Conservation (phyloP, 2,888 invertebrate genomes). For the Tricholauxania praeusta region DNA sequence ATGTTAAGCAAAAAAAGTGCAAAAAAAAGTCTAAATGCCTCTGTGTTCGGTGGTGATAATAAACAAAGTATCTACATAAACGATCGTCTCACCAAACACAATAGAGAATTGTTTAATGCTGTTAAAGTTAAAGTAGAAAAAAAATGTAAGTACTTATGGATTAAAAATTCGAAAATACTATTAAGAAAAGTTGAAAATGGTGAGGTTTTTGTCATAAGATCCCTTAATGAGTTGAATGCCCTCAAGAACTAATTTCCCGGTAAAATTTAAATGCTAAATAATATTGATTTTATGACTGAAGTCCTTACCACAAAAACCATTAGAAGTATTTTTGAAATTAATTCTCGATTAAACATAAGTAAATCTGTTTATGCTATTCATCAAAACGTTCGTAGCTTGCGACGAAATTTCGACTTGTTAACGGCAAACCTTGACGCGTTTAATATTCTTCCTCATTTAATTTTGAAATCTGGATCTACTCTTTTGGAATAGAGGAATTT, state of each 20-base stretch:
- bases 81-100: too few relatives aligned
- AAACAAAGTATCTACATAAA: too few relatives aligned
- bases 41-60: too few relatives aligned
- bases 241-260: neutral
- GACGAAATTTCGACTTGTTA: constrained; percentile 23
- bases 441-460: neutral
- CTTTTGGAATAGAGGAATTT: constrained; percentile 13
- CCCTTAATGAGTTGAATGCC: constrained; percentile 12
- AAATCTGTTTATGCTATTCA: neutral
- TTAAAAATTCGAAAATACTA: neutral
- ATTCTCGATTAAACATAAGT: neutral
- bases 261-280: neutral
- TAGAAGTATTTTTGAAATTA: neutral
- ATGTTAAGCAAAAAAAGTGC: neutral
- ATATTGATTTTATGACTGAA: neutral
- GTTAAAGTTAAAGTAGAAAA: neutral
- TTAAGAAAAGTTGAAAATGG: constrained; percentile 22
- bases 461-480: neutral
- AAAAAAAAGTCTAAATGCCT: neutral
- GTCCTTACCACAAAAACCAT: neutral
- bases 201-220: constrained; percentile 21
- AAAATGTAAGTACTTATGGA: constrained; percentile 1
- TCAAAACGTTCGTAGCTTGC: constrained; percentile 17
- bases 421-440: too few relatives aligned
- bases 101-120: neutral